These are phyloP conservation scores for Engraulis encrasicolus DNA, from an alignment of 2,113 vertebrate genomes.

Conservation along the genomic window DNA sequence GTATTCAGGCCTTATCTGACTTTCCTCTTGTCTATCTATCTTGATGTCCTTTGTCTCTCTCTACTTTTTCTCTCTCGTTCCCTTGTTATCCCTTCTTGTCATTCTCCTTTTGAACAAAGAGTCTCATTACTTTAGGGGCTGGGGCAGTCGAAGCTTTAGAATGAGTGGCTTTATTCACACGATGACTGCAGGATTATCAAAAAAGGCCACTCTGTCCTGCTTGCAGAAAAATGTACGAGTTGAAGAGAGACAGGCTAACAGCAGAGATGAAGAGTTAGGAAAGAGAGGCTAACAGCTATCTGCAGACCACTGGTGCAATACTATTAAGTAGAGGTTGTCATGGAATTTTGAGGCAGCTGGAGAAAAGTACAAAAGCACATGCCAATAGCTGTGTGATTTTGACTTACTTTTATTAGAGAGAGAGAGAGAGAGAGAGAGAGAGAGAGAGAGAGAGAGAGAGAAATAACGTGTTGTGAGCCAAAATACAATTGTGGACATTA, in stretches of 20 bases:
- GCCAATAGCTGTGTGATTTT: no score
- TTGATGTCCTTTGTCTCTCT: constrained; percentile 24
- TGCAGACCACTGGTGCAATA: constrained; percentile 34
- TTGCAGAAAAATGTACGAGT: constrained; percentile 1
- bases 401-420: no score
- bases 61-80: not conserved
- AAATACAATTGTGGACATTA: no score
- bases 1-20: constrained; percentile 8
- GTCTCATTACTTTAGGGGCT: constrained; percentile 48
- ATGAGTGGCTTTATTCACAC: constrained; percentile 45
- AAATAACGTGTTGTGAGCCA: no score
- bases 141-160: constrained; percentile 45
- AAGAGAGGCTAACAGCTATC: constrained; percentile 33
- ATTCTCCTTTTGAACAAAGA: constrained; percentile 48
- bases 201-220: constrained; percentile 25
- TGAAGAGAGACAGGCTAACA: not conserved
- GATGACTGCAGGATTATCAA: constrained; percentile 47
- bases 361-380: not conserved
- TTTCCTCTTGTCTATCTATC: not conserved
- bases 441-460: no score
- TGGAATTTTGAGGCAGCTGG: not conserved
- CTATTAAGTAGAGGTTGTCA: not conserved
- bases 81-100: not conserved
- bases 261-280: no score
- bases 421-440: no score